These are phyloP conservation scores for Acromyrmex echinatior DNA, from an alignment of 1,140 invertebrate genomes.

Conservation along the genomic window DNA sequence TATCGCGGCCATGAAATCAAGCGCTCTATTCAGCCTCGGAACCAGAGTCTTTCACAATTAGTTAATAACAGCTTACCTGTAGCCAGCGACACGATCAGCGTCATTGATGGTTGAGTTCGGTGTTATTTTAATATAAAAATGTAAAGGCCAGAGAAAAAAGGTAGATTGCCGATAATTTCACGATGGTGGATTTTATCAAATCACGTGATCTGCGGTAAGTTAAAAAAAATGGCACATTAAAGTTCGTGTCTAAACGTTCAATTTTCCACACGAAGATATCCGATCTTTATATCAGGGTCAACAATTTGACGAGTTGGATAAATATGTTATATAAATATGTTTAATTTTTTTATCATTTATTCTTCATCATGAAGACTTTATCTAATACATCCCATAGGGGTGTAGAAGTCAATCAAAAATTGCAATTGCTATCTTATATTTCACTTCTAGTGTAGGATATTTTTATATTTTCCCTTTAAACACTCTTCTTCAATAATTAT, in stretches of 20 bases:
- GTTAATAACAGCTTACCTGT: slow-evolving; percentile 22
- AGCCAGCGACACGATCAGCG: slow-evolving; percentile 23
- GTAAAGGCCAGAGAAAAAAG: slow-evolving; percentile 8
- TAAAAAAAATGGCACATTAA: background rate
- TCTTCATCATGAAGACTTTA: background rate
- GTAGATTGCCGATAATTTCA: slow-evolving; percentile 33
- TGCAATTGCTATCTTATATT: background rate
- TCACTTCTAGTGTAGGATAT: background rate
- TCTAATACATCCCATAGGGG: background rate
- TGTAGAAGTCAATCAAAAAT: slow-evolving; percentile 1
- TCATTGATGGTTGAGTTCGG: slow-evolving; percentile 4
- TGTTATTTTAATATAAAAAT: slow-evolving; percentile 50
- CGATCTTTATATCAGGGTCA: background rate
- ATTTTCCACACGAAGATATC: background rate
- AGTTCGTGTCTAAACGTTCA: background rate
- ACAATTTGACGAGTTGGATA: slow-evolving; percentile 15
- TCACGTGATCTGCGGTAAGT: background rate
- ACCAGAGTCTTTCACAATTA: background rate
- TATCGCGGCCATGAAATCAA: slow-evolving; percentile 49
- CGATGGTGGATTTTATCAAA: slow-evolving; percentile 19
- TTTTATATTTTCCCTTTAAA: background rate
- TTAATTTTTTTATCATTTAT: slow-evolving; percentile 24
- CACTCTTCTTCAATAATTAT: background rate
- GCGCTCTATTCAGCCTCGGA: slow-evolving; percentile 24
- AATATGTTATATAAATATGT: background rate